Base-by-base conservation (phyloP, 2,113 vertebrate genomes). In the Hepsetus odoe region DNA sequence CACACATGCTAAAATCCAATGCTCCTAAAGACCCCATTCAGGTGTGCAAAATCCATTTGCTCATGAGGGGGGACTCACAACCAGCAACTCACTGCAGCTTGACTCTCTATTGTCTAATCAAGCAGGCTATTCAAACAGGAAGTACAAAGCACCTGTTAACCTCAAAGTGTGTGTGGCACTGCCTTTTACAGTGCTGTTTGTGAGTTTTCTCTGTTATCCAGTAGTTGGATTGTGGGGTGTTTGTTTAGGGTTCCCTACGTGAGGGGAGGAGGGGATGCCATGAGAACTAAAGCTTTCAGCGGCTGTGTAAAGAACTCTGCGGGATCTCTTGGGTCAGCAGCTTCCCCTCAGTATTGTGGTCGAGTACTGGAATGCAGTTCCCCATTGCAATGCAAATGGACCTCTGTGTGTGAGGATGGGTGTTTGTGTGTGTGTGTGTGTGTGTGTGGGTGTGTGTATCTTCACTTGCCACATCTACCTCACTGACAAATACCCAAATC, bases 301-400 rank as follows among this genome's bases (percentile, higher is more conserved):
- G 2, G 82, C 70, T 74, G 73, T 46, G 79, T 79, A 68, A 83
- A 82, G 72, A 85, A 40, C 84, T 80, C 82, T 16, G 53, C 53
- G 76, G 82, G 85, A 84, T 65, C 56, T 75, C 42, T 20, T 61
- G 71, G 78, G 82, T 82, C 82, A 75, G 72, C 14, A 35, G 65
- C 46, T 79, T 80, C 82, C 74, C 71, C 72, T 55, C 62, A 26
- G 66, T 67, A 76, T 82, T 80, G 79, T 82, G 75, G 67, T 66
- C 26, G 67, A 80, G 65, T 51, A 28, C 61, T 70, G 82, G 85
- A 86, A 86, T 84, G 85, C 75, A 32, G 80, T 69, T 26, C 42
- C 62, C 74, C 65, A 86, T 82, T 86, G 80, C 77, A 49, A 86
- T 86, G 85, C 82, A 82, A 86, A 86, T 82, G 80, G 35, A 14